A percentile compares a stretch with the other conserved stretches of the same genome.
phyloP scores from a whole-genome alignment of 1,140 invertebrate species.

The Eulimnadia texana region DNA sequence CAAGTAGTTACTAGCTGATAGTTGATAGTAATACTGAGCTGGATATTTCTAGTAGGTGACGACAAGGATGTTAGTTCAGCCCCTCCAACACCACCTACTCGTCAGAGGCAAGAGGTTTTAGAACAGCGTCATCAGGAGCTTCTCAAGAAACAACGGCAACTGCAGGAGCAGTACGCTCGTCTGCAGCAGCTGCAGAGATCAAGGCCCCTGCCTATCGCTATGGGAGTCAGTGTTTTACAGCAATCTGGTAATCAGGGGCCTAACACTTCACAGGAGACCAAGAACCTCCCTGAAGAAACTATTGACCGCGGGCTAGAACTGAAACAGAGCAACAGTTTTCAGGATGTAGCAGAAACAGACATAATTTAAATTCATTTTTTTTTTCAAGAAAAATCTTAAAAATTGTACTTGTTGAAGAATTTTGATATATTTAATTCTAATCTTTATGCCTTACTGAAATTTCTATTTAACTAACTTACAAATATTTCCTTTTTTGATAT shows the following conservation, averaged over 20 bases:
- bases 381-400: too few species aligned
- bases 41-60: neutral
- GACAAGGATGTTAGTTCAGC: neutral
- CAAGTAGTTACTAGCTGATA: neutral
- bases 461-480: too few species aligned
- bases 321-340: neutral
- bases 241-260: neutral
- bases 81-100: constrained; percentile 13
- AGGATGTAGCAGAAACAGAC: neutral
- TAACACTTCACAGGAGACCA: neutral
- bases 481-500: too few species aligned
- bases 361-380: neutral
- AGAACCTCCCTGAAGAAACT: neutral
- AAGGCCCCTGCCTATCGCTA: constrained; percentile 1
- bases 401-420: too few species aligned
- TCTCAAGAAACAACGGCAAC: constrained; percentile 62
- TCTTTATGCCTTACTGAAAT: too few species aligned
- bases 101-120: constrained; percentile 48
- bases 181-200: constrained; percentile 57
- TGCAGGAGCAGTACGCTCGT: constrained; percentile 76
- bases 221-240: neutral
- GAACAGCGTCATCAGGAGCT: constrained; percentile 74
- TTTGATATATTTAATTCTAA: too few species aligned
- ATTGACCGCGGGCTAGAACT: neutral
- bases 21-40: neutral